phyloP scores from a whole-genome alignment of 2,797 vertebrate genomes.

The Mionectes olivaceus region DNA sequence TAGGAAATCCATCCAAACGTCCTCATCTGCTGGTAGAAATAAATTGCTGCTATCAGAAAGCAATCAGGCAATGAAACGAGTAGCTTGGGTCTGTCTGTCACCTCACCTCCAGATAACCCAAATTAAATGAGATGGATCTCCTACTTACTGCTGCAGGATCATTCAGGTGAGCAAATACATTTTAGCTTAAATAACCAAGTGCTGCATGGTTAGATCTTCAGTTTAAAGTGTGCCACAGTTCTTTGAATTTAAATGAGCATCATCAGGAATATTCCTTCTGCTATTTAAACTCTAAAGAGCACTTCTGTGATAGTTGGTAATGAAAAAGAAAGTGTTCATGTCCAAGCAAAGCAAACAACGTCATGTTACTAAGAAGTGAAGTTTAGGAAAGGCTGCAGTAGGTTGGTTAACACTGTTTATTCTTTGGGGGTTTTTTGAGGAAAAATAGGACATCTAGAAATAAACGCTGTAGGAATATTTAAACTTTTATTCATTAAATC shows the following conservation, averaged over 20 bases:
- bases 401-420: not conserved
- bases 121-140: not conserved
- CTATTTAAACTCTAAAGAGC: not conserved
- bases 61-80: not conserved
- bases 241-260: not conserved
- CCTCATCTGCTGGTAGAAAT: not conserved
- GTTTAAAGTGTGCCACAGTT: not conserved
- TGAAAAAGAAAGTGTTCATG: not conserved
- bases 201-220: not conserved
- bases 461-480: not conserved
- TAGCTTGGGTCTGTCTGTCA: not conserved
- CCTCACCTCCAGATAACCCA: not conserved
- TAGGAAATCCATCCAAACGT: not conserved
- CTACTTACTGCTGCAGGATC: not conserved
- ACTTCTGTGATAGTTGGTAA: not conserved
- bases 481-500: not conserved
- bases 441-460: not conserved
- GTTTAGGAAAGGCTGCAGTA: not conserved
- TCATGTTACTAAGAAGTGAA: not conserved
- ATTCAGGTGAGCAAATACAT: not conserved
- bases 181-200: not conserved
- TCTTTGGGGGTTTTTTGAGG: not conserved
- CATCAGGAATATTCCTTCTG: not conserved
- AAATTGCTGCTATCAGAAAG: not conserved
- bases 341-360: not conserved